Conservation (phyloP, 2,797 vertebrate genomes). For the Siniperca scherzeri region DNA sequence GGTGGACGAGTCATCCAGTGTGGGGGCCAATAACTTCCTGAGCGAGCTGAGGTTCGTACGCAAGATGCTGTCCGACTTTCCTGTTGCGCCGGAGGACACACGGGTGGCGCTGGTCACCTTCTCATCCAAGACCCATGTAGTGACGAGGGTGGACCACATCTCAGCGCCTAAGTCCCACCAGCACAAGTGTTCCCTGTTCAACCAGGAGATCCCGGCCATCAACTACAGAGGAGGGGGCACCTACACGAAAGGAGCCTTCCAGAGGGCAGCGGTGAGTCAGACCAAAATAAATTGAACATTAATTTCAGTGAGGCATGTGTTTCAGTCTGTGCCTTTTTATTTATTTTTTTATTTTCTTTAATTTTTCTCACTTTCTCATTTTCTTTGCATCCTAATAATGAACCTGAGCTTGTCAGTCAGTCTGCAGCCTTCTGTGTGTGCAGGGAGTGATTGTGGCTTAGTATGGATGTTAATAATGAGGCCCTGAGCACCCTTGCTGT, state of each 20-base stretch:
- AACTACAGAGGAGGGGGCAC: constrained; percentile 96
- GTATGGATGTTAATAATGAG: constrained; percentile 66
- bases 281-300: neutral
- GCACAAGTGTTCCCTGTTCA: constrained; percentile 96
- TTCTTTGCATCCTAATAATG: neutral
- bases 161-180: constrained; percentile 91
- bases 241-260: constrained; percentile 97
- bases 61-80: constrained; percentile 98
- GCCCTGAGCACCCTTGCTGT: constrained; percentile 48
- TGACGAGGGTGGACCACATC: constrained; percentile 96
- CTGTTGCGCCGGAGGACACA: constrained; percentile 93
- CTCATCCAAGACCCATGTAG: constrained; percentile 95
- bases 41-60: constrained; percentile 95
- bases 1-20: constrained; percentile 98
- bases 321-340: neutral
- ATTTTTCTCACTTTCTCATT: neutral
- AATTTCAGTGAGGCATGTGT: neutral
- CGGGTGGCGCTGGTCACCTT: constrained; percentile 96
- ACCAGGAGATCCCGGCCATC: constrained; percentile 95
- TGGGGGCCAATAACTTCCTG: constrained; percentile 93
- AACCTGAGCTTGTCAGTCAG: neutral
- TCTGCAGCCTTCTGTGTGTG: constrained; percentile 38
- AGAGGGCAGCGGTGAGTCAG: constrained; percentile 94
- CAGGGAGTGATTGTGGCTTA: constrained; percentile 37
- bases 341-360: neutral